Conservation (phyloP, 2,113 vertebrate species). For the Tamias sibiricus region DNA sequence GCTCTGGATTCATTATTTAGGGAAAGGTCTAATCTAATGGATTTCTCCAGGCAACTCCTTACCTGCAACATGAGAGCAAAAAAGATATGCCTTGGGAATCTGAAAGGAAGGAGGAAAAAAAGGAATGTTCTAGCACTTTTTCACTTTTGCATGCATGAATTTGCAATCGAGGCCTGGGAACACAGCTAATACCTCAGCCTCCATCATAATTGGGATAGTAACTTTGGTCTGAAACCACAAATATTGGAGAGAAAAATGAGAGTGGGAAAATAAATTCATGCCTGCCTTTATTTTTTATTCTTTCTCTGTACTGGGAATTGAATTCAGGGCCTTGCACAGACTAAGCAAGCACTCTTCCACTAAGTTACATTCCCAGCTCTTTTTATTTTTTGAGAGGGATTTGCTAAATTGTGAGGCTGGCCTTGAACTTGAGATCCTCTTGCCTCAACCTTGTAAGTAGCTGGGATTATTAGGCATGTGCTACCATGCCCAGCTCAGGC, state of each 20-base stretch:
- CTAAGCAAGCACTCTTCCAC: too few species aligned
- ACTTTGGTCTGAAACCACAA: background rate
- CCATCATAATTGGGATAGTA: background rate
- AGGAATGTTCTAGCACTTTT: background rate
- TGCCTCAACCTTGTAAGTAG: too few species aligned
- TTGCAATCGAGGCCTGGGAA: background rate
- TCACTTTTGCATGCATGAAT: background rate
- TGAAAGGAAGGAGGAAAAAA: background rate
- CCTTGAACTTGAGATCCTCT: too few species aligned
- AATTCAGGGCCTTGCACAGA: too few species aligned
- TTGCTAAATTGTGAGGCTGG: too few species aligned
- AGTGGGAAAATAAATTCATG: background rate
- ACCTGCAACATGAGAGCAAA: background rate
- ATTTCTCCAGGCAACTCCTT: background rate
- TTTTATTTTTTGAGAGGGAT: too few species aligned
- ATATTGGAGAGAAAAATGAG: background rate
- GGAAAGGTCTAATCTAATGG: background rate
- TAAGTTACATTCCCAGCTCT: too few species aligned
- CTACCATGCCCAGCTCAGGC: too few species aligned
- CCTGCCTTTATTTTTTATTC: background rate
- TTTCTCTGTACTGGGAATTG: too few species aligned
- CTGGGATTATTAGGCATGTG: too few species aligned
- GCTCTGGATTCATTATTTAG: background rate
- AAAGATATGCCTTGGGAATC: background rate
- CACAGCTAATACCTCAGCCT: background rate